Evolutionary conservation across 2,888 invertebrate species (phyloP).

Genomic region (Drosophila kuntzei): DNA sequence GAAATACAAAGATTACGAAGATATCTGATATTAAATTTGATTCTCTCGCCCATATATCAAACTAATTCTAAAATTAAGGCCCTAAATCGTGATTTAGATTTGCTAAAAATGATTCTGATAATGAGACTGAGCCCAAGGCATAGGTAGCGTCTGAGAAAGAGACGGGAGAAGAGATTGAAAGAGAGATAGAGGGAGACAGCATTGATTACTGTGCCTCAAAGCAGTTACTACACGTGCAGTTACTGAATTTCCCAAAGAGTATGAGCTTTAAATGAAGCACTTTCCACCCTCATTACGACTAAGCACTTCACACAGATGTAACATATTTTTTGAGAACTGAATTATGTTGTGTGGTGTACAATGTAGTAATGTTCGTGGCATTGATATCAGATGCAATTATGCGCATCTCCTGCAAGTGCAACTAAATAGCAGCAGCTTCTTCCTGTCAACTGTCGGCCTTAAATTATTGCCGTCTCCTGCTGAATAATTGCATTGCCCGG

Average conservation of each 20-base stretch:
- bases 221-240: neutral
- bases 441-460: slow-evolving; percentile 65
- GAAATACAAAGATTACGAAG: too few relatives aligned
- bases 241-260: neutral
- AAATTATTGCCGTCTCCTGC: slow-evolving; percentile 70
- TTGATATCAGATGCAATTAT: slow-evolving; percentile 75
- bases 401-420: slow-evolving; percentile 74
- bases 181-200: neutral
- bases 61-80: too few relatives aligned
- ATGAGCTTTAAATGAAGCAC: neutral
- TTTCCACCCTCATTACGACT: neutral
- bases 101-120: too few relatives aligned
- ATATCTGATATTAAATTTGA: too few relatives aligned
- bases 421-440: slow-evolving; percentile 78
- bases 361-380: neutral
- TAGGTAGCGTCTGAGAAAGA: too few relatives aligned
- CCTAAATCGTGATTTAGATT: too few relatives aligned
- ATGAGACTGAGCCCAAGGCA: too few relatives aligned
- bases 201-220: neutral
- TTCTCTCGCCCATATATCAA: too few relatives aligned
- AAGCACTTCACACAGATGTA: neutral
- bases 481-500: slow-evolving; percentile 71
- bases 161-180: neutral
- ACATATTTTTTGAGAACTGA: neutral
- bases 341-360: slow-evolving; percentile 6